These are phyloP conservation scores for Acipenser oxyrinchus DNA, from an alignment of 2,797 vertebrate species.

Conservation along the genomic window DNA sequence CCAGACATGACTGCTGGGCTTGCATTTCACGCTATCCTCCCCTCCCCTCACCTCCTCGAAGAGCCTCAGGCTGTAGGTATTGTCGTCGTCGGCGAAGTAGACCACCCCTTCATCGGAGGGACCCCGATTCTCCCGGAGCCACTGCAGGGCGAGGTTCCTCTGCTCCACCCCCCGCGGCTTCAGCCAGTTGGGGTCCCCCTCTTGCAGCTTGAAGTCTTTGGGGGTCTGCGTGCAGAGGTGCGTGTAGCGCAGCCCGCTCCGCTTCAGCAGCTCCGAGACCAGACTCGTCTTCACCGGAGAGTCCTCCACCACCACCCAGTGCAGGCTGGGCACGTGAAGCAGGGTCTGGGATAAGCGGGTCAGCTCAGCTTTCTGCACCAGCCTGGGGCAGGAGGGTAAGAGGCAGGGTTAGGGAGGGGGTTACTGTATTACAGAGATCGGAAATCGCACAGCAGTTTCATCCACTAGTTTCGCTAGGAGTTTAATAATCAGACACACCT, in stretches of 20 bases:
- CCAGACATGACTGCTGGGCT: too few species aligned
- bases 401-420: too few species aligned
- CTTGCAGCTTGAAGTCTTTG: conserved; percentile 61
- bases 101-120: conserved; percentile 70
- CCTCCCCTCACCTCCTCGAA: conserved; percentile 81
- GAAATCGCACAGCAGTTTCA: background rate
- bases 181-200: conserved; percentile 73
- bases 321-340: conserved; percentile 62
- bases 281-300: conserved; percentile 49
- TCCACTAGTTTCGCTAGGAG: too few species aligned
- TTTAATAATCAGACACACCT: too few species aligned
- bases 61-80: conserved; percentile 91
- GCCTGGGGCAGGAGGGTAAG: conserved; percentile 29
- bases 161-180: conserved; percentile 73
- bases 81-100: conserved; percentile 95
- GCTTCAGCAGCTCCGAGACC: conserved; percentile 51
- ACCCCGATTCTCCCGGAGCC: conserved; percentile 58
- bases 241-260: conserved; percentile 58
- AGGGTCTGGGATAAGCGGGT: conserved; percentile 65
- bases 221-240: conserved; percentile 63
- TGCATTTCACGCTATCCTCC: too few species aligned
- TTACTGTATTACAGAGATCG: background rate
- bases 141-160: conserved; percentile 67
- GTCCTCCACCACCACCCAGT: conserved; percentile 72
- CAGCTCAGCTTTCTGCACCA: conserved; percentile 70